A percentile compares a stretch with the other conserved stretches of the same genome.
Evolutionary conservation across 2,888 invertebrate genomes (phyloP).

Genomic region (Catonia carolina): DNA sequence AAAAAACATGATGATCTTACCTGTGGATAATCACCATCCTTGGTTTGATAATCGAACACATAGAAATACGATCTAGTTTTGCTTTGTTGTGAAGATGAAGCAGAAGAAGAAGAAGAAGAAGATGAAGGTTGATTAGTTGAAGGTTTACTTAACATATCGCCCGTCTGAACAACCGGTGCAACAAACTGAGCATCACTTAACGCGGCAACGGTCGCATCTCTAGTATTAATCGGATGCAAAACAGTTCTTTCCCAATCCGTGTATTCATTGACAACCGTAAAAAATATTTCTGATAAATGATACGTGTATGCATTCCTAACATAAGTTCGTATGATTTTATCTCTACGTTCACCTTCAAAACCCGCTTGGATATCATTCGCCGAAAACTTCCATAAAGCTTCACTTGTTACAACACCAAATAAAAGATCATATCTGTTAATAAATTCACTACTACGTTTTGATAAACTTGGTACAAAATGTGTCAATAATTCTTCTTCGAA

Average conservation of each 20-base stretch:
- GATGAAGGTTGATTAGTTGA: slow-evolving; percentile 6
- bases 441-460: slow-evolving; percentile 46
- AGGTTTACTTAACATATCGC: slow-evolving; percentile 70
- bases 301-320: slow-evolving; percentile 92
- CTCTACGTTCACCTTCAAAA: slow-evolving; percentile 57
- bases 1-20: too few species aligned
- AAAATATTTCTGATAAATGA: slow-evolving; percentile 93
- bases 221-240: slow-evolving; percentile 78
- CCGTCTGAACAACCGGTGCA: slow-evolving; percentile 81
- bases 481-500: slow-evolving; percentile 73
- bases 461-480: slow-evolving; percentile 58
- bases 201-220: slow-evolving; percentile 84
- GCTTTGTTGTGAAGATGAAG: slow-evolving; percentile 37
- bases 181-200: slow-evolving; percentile 91
- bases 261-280: slow-evolving; percentile 88
- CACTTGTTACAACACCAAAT: slow-evolving; percentile 86
- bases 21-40: slow-evolving; percentile 81
- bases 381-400: slow-evolving; percentile 67
- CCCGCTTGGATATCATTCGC: slow-evolving; percentile 49
- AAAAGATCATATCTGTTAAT: slow-evolving; percentile 71
- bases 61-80: slow-evolving; percentile 73
- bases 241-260: slow-evolving; percentile 95
- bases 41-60: slow-evolving; percentile 87
- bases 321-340: slow-evolving; percentile 65
- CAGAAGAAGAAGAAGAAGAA: slow-evolving; percentile 36